These are phyloP conservation scores for Spongilla lacustris DNA, from an alignment of 37 sponge, comb jelly and placozoan genomes.

Conservation along the genomic window DNA sequence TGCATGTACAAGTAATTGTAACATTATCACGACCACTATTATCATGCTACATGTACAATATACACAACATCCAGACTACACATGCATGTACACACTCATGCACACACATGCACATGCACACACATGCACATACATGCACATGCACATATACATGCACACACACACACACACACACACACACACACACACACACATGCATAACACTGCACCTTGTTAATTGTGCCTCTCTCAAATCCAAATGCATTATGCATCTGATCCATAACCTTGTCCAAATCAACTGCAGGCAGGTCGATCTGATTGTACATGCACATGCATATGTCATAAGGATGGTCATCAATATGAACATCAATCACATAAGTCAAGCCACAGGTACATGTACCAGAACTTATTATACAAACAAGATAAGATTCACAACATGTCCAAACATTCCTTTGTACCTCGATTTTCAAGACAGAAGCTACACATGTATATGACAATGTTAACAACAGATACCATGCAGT, in stretches of 20 bases:
- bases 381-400: too few relatives aligned
- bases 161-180: not conserved
- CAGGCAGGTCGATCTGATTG: constrained; percentile 68
- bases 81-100: not conserved
- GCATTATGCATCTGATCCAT: constrained; percentile 61
- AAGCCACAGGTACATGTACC: too few relatives aligned
- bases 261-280: constrained; percentile 66
- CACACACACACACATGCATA: not conserved
- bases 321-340: too few relatives aligned
- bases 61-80: not conserved
- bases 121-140: not conserved
- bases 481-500: too few relatives aligned
- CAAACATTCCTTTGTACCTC: too few relatives aligned
- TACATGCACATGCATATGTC: not conserved
- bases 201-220: not conserved
- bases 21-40: too few relatives aligned
- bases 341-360: too few relatives aligned
- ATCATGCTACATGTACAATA: not conserved
- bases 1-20: not conserved
- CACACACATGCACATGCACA: not conserved
- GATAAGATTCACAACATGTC: too few relatives aligned
- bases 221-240: constrained; percentile 51
- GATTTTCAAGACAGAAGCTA: too few relatives aligned
- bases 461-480: too few relatives aligned
- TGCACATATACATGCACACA: not conserved